A percentile compares a stretch with the other conserved stretches of the same genome.
These are phyloP conservation scores for Bucco capensis DNA, from an alignment of 2,113 vertebrate species.

Conservation along the genomic window DNA sequence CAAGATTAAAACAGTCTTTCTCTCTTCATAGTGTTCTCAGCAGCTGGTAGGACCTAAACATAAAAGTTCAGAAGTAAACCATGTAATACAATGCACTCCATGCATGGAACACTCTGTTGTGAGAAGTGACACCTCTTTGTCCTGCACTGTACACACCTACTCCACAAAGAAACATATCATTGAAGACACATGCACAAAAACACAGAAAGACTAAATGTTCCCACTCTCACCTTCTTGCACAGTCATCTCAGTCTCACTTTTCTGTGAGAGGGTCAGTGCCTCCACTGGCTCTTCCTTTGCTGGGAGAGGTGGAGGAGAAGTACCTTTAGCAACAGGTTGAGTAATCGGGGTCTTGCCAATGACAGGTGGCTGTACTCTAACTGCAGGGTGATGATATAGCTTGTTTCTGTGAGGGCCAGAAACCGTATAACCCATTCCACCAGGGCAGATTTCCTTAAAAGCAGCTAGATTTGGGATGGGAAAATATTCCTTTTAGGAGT, in stretches of 20 bases:
- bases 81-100: background rate
- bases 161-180: background rate
- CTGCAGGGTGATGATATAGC: constrained; percentile 82
- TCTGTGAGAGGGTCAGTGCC: constrained; percentile 84
- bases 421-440: constrained; percentile 98
- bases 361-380: constrained; percentile 79
- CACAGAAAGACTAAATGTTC: background rate
- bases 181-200: constrained; percentile 42
- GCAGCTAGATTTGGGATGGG: constrained; percentile 85
- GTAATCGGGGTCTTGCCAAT: constrained; percentile 80
- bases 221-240: constrained; percentile 81
- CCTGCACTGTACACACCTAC: background rate
- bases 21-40: background rate
- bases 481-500: constrained; percentile 83
- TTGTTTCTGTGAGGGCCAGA: constrained; percentile 87
- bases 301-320: constrained; percentile 84
- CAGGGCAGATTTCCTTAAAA: constrained; percentile 99
- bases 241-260: constrained; percentile 75
- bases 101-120: background rate
- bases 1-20: background rate
- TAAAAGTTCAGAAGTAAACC: background rate
- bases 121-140: background rate
- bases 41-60: background rate
- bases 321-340: constrained; percentile 83
- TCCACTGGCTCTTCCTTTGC: constrained; percentile 88